Base-by-base conservation (phyloP, 1,140 invertebrate species). In the Drosophila sturtevanti region DNA sequence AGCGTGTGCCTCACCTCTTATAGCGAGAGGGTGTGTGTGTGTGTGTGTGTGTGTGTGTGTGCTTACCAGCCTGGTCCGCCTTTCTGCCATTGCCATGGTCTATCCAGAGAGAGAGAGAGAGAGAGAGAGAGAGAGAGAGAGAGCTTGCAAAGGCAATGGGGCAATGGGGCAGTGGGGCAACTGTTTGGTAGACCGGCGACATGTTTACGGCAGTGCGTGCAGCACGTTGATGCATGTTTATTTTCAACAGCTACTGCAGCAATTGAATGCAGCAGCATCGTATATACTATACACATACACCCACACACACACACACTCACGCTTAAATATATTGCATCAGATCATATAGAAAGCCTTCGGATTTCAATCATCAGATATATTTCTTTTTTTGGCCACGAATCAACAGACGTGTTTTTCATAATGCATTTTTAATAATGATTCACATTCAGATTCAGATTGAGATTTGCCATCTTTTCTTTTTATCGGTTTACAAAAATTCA, bases 181-280 rank as follows among this genome's bases (percentile, higher is more conserved):
- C 12, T 55, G 52, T 48, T 48, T 16, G 41, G 41, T 51, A 66
- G 62, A 61, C 62, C 56, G 74, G 44, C 71, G 71, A 59, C 74
- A 74, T 77, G 74, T 77, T 77, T 77, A 77, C 74, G 65, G 66
- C 65, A 37, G 56, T 77, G 74, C 71, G 71, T 77, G 74, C 74
- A 69, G 71, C 74, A 77, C 77, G 56, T 68, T 37, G 73, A 65
- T 80, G 78, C 63, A 75, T 80, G 37, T 77, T 76, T 65, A 81
- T 77, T 64, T 81, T 34, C 24, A 55, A 22, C 58, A 21, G 44
- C 48, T 27, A 22, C 52, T 63, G 67, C 68, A 73, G 62, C 65
- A 12, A 44, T 71, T 71, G 75, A 73, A 66, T 79, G 61, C 81
- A 86, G 61, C 81, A 86, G 81, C 77, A 80, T 85, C 78, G 56